phyloP scores from a whole-genome alignment of 1,140 invertebrate genomes.

The Medauroidea extradentata region DNA sequence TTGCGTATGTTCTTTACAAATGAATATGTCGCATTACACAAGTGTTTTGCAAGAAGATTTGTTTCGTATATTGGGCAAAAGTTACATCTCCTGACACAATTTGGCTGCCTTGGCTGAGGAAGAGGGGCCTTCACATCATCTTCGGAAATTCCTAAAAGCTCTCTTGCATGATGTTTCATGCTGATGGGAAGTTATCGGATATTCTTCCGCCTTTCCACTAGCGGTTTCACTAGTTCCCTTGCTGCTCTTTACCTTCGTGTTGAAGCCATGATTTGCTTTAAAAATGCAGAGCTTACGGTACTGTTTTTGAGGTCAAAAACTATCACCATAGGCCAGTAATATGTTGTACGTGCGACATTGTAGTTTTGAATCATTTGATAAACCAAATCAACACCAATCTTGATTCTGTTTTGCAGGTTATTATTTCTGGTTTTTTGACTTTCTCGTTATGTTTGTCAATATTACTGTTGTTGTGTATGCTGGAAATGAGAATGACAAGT shows the following conservation, averaged over 20 bases:
- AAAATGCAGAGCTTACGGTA: background rate
- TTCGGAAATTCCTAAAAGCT: too few species aligned
- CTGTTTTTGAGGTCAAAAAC: slow-evolving; percentile 4
- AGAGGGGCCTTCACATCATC: too few species aligned
- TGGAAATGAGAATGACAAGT: background rate
- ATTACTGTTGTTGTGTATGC: background rate
- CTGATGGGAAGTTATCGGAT: too few species aligned
- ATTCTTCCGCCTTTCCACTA: background rate
- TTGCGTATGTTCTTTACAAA: too few species aligned
- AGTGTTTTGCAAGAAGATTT: too few species aligned
- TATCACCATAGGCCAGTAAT: slow-evolving; percentile 4
- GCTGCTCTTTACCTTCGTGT: background rate
- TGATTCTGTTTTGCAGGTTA: slow-evolving; percentile 40
- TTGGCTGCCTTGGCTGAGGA: too few species aligned
- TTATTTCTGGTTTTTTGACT: slow-evolving; percentile 5
- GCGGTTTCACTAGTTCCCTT: slow-evolving; percentile 6
- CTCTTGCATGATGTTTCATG: too few species aligned
- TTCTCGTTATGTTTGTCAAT: background rate
- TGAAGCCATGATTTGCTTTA: background rate
- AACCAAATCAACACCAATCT: slow-evolving; percentile 41
- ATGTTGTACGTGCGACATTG: slow-evolving; percentile 19
- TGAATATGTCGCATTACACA: too few species aligned
- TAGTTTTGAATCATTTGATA: slow-evolving; percentile 31
- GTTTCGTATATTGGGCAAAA: too few species aligned
- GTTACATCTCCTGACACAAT: too few species aligned